Evolutionary conservation across 2,888 invertebrate genomes (phyloP).

Genomic region (Dasypogon diadema): DNA sequence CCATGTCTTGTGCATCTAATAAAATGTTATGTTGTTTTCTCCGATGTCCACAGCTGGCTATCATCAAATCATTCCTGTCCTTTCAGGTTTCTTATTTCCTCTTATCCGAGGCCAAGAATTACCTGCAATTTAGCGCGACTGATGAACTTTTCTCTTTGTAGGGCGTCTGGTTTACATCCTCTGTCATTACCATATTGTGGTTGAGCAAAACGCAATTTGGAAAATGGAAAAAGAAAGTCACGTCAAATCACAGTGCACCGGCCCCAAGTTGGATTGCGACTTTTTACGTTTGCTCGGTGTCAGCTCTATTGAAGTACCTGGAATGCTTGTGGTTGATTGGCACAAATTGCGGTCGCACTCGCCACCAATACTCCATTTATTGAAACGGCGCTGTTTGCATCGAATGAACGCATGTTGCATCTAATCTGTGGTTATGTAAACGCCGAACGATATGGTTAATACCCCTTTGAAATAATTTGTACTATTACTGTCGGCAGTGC

Average conservation of each 20-base stretch:
- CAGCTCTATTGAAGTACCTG: constrained; percentile 36
- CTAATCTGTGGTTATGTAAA: constrained; percentile 37
- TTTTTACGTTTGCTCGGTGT: constrained; percentile 23
- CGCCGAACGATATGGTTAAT: constrained; percentile 36
- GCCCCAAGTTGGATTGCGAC: constrained; percentile 16
- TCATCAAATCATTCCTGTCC: constrained; percentile 25
- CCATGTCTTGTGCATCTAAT: background rate
- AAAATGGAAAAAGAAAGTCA: constrained; percentile 22
- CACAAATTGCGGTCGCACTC: constrained; percentile 38
- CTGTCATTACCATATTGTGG: constrained; percentile 45
- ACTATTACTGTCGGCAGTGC: constrained; percentile 10
- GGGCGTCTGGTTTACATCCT: constrained; percentile 26
- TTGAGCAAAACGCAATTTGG: constrained; percentile 35
- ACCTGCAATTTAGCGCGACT: constrained; percentile 47
- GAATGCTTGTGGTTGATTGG: constrained; percentile 43
- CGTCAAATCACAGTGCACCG: background rate
- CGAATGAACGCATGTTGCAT: constrained; percentile 14
- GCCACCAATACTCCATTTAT: constrained; percentile 10
- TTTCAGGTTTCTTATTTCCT: constrained; percentile 5
- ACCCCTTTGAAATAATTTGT: constrained; percentile 38
- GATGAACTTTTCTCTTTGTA: constrained; percentile 40
- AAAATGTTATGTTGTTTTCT: background rate
- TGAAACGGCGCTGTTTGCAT: background rate
- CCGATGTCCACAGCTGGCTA: constrained; percentile 24
- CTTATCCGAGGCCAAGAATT: constrained; percentile 28